These are phyloP conservation scores for Eueremaeus valkanovi DNA, from an alignment of 2,888 invertebrate genomes.

Conservation along the genomic window DNA sequence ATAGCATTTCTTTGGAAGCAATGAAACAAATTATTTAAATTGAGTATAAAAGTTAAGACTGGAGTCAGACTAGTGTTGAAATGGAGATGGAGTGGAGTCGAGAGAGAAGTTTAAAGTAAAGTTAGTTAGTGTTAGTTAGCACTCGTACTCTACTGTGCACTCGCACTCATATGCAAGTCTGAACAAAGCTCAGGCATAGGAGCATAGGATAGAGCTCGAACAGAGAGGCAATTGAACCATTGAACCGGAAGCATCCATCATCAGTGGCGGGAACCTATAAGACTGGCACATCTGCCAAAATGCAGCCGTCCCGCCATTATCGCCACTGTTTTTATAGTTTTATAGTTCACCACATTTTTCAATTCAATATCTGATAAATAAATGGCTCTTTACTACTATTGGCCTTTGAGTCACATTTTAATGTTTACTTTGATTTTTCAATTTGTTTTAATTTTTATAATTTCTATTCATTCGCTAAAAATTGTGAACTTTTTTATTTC, in stretches of 20 bases:
- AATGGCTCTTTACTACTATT: not conserved
- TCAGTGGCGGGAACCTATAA: conserved; percentile 27
- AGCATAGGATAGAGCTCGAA: conserved; percentile 1
- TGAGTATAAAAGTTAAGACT: not conserved
- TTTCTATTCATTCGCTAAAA: too few relatives aligned
- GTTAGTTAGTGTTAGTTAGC: too few relatives aligned
- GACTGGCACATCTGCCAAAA: conserved; percentile 6
- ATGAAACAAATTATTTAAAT: conserved; percentile 19
- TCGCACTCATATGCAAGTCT: too few relatives aligned
- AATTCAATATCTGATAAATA: not conserved
- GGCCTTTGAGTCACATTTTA: too few relatives aligned
- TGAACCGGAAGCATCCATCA: conserved; percentile 30
- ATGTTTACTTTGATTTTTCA: too few relatives aligned
- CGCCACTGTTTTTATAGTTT: not conserved
- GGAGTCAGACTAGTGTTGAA: not conserved
- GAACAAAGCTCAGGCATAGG: too few relatives aligned
- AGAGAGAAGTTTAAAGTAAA: too few relatives aligned
- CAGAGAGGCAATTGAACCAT: conserved; percentile 19
- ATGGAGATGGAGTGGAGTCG: too few relatives aligned
- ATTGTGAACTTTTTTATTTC: too few relatives aligned
- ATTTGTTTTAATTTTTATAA: too few relatives aligned
- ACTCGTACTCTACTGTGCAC: too few relatives aligned
- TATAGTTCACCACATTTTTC: not conserved
- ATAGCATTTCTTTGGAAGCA: not conserved
- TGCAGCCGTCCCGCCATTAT: conserved; percentile 29